A percentile compares a stretch with the other conserved stretches of the same genome.
phyloP scores from a whole-genome alignment of 2,888 invertebrate species.

The Dicyrtoma fusca region DNA sequence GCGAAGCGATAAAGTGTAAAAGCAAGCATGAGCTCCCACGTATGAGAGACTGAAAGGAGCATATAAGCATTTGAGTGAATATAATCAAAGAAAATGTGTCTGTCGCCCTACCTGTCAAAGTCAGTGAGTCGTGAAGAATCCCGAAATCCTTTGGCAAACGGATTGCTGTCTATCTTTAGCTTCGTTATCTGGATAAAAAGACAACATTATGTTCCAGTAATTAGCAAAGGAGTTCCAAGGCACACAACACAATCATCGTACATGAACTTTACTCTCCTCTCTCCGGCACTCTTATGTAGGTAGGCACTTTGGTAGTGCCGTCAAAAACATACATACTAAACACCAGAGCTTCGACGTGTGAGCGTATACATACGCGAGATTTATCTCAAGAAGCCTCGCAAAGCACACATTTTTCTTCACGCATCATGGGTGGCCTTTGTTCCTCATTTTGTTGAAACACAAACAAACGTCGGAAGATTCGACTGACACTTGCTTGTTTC shows the following conservation, averaged over 20 bases:
- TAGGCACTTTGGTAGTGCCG: too few species aligned
- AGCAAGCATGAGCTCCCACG: not conserved
- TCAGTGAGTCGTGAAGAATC: slow-evolving; percentile 94
- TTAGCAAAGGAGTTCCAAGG: slow-evolving; percentile 45
- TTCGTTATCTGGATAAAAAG: slow-evolving; percentile 84
- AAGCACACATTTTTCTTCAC: slow-evolving; percentile 27
- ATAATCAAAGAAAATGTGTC: slow-evolving; percentile 49
- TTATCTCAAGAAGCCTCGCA: too few species aligned
- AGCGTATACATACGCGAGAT: too few species aligned
- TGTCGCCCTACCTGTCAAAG: slow-evolving; percentile 74
- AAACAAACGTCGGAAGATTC: slow-evolving; percentile 33
- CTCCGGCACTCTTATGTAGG: too few species aligned
- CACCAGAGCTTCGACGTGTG: too few species aligned
- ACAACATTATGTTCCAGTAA: slow-evolving; percentile 56
- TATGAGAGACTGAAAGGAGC: not conserved
- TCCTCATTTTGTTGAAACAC: slow-evolving; percentile 29
- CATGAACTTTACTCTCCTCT: too few species aligned
- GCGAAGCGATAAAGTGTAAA: too few species aligned
- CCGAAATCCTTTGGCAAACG: slow-evolving; percentile 96
- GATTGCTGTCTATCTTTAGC: slow-evolving; percentile 98
- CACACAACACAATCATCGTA: slow-evolving; percentile 1
- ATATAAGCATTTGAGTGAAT: slow-evolving; percentile 14
- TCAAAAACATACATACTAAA: too few species aligned
- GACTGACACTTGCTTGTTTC: slow-evolving; percentile 38
- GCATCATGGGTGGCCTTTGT: slow-evolving; percentile 42